phyloP scores from a whole-genome alignment of 2,888 invertebrate genomes.

The Cephus nigrinus region DNA sequence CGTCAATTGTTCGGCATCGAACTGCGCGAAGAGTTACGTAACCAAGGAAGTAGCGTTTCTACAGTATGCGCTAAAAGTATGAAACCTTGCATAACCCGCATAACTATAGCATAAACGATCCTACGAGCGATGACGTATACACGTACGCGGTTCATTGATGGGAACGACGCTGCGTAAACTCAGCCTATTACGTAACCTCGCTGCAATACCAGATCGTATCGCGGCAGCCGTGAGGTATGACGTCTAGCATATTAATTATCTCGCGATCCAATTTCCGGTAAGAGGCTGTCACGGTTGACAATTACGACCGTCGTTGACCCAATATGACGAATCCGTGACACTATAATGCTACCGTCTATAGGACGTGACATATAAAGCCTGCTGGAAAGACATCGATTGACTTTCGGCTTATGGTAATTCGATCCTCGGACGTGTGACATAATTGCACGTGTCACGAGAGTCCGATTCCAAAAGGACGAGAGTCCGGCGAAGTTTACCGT shows the following conservation, averaged over 20 bases:
- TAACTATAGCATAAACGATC: not conserved
- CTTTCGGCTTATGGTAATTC: not conserved
- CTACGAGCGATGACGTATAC: not conserved
- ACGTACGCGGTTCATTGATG: not conserved
- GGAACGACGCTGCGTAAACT: not conserved
- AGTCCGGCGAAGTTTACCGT: not conserved
- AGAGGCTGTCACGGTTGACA: not conserved
- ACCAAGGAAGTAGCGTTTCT: not conserved
- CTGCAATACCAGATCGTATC: not conserved
- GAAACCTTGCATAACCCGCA: not conserved
- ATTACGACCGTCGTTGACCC: not conserved
- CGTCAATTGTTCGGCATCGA: too few relatives aligned
- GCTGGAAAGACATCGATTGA: not conserved
- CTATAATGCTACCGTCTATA: not conserved
- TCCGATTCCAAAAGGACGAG: not conserved
- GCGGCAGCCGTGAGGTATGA: not conserved
- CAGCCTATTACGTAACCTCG: not conserved
- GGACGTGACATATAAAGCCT: not conserved
- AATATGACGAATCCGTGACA: not conserved
- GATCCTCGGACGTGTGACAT: not conserved
- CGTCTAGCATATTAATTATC: constrained; percentile 1
- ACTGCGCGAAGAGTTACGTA: not conserved
- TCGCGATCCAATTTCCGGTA: constrained; percentile 5
- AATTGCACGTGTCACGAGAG: not conserved
- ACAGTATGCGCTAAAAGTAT: not conserved